Base-by-base conservation (phyloP, 2,888 invertebrate species). In the Agriopis aurantiaria region DNA sequence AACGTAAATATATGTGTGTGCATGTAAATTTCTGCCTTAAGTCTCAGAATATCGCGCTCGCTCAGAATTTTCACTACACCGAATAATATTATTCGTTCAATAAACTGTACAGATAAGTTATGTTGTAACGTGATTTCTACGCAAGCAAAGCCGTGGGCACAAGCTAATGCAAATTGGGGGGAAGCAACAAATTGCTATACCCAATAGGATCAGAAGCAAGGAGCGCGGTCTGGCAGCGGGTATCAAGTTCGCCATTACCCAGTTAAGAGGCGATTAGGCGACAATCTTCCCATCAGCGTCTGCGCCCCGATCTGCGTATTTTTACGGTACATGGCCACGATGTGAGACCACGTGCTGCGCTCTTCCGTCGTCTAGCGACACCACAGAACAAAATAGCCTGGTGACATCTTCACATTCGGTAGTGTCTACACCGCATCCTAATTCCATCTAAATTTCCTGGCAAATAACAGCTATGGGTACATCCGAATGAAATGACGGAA, bases 241-340 rank as follows among this genome's bases (percentile, higher is more conserved):
- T 86, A 89, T 87, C 89, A 89, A 91, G 89, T 90, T 90, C 85
- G 85, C 86, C 83, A 92, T 92, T 93, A 91, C 85, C 87, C 85
- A 88, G 90, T 93, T 92, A 91, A 67, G 86, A 73, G 82, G 75
- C 86, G 88, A 91, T 91, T 89, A 89, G 78, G 68, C 80, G 84
- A 81, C 91, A 92, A 93, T 93, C 86, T 89, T 90, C 82, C 86
- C 86, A 92, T 93, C 89, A 91, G 77, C 80, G 81, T 81, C 85
- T 82, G 83, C 79, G 79, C 75, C 77, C 81, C 85, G 85, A 88
- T 90, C 84, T 85, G 85, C 85, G 84, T 87, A 81, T 82, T 79
- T 82, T 80, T 85, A 83, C 83, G 80, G 75, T 79, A 74, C 75
- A 74, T 69, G 63, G 69, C 77, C 86, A 33, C 33, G 33, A 3